Evolutionary conservation across 2,888 invertebrate species (phyloP).

Genomic region (Hyppa rectilinea): DNA sequence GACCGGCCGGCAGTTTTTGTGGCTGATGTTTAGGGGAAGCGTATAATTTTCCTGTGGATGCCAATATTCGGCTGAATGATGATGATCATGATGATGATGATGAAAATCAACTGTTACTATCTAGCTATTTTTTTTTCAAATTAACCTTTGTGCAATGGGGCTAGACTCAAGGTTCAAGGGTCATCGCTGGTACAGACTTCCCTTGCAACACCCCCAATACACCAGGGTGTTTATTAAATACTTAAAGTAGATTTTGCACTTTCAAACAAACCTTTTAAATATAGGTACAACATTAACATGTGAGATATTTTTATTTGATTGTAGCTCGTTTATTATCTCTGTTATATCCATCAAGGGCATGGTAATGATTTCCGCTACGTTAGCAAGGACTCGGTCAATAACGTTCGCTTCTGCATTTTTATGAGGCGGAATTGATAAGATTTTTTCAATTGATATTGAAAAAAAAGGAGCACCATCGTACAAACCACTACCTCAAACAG

Average conservation of each 20-base stretch:
- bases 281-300: no score
- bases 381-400: conserved; percentile 15
- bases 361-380: conserved; percentile 47
- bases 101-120: neutral
- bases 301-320: conserved; percentile 37
- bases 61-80: neutral
- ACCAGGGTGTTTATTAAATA: no score
- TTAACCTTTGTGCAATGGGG: neutral
- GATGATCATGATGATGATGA: neutral
- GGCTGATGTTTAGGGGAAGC: neutral
- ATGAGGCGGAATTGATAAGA: neutral
- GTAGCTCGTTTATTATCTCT: conserved; percentile 40
- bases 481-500: no score
- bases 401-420: neutral
- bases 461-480: no score
- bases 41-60: neutral
- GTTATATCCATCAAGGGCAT: conserved; percentile 47
- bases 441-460: neutral
- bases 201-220: no score
- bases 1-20: no score
- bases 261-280: no score
- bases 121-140: neutral
- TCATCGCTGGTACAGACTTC: no score
- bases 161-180: no score
- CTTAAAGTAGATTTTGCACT: neutral